phyloP scores from a whole-genome alignment of 1,140 invertebrate genomes.

The Polyergus mexicanus region DNA sequence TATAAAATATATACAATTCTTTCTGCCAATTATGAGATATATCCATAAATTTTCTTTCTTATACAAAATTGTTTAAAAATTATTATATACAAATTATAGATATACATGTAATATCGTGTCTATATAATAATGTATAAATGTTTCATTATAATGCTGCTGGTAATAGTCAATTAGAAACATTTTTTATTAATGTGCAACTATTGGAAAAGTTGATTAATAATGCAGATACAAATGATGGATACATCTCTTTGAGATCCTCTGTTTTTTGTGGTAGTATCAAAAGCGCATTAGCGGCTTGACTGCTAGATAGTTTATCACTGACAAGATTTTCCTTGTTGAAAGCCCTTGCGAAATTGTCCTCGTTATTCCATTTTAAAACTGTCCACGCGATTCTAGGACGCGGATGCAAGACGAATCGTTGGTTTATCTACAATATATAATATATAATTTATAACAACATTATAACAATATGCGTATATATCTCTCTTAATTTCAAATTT shows the following conservation, averaged over 20 bases:
- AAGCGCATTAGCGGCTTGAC: slow-evolving; percentile 88
- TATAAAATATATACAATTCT: too few species aligned
- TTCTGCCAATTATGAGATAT: too few species aligned
- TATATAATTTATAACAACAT: slow-evolving; percentile 13
- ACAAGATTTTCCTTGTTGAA: slow-evolving; percentile 90
- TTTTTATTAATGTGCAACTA: too few species aligned
- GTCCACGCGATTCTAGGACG: slow-evolving; percentile 94
- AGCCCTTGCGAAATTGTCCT: slow-evolving; percentile 87
- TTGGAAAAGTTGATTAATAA: too few species aligned
- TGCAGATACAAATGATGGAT: too few species aligned
- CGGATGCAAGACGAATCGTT: slow-evolving; percentile 89
- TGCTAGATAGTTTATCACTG: slow-evolving; percentile 90
- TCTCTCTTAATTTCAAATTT: slow-evolving; percentile 47
- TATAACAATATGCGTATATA: slow-evolving; percentile 54
- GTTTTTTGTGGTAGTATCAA: slow-evolving; percentile 87
- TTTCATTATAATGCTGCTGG: too few species aligned
- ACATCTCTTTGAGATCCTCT: neutral
- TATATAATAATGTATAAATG: too few species aligned
- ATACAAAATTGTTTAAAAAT: too few species aligned
- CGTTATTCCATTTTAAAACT: slow-evolving; percentile 86
- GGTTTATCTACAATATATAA: slow-evolving; percentile 85
- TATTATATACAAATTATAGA: too few species aligned
- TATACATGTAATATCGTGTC: too few species aligned
- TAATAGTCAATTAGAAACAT: too few species aligned
- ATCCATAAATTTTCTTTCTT: too few species aligned